Percentiles rank a stretch among this genome's conserved stretches.
Evolutionary conservation across 1,140 invertebrate species (phyloP).

Genomic region (Druon quercuslanigerum): DNA sequence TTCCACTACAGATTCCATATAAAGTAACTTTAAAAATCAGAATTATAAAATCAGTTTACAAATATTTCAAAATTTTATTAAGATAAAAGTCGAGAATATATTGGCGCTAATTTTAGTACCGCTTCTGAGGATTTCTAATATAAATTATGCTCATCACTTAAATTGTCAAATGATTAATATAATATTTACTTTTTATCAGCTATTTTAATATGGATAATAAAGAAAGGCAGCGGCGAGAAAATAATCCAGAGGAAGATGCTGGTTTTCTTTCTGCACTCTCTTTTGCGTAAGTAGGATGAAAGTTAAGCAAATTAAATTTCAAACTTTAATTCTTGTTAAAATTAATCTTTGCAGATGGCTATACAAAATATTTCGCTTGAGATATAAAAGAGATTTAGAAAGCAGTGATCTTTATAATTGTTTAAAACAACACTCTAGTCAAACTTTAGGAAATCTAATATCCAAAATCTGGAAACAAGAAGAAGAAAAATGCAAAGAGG

Average conservation of each 20-base stretch:
- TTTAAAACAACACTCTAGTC: neutral
- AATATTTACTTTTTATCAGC: no score
- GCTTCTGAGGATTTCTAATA: no score
- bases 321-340: neutral
- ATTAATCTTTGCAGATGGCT: neutral
- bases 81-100: no score
- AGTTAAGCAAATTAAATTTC: neutral
- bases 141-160: constrained; percentile 40
- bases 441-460: constrained; percentile 21
- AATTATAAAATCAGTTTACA: no score
- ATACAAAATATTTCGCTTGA: neutral
- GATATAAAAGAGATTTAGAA: constrained; percentile 12
- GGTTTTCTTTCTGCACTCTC: neutral
- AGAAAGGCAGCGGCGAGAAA: neutral
- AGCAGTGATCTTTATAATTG: neutral
- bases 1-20: no score
- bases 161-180: no score
- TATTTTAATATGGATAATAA: no score
- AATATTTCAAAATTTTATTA: no score
- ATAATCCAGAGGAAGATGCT: neutral
- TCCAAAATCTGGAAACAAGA: neutral
- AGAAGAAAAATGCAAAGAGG: neutral
- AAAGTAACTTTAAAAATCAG: no score
- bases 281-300: neutral
- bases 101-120: no score